A percentile compares a stretch with the other conserved stretches of the same genome.
Evolutionary conservation across 2,888 invertebrate genomes (phyloP).

Genomic region (Eueremaeus valkanovi): DNA sequence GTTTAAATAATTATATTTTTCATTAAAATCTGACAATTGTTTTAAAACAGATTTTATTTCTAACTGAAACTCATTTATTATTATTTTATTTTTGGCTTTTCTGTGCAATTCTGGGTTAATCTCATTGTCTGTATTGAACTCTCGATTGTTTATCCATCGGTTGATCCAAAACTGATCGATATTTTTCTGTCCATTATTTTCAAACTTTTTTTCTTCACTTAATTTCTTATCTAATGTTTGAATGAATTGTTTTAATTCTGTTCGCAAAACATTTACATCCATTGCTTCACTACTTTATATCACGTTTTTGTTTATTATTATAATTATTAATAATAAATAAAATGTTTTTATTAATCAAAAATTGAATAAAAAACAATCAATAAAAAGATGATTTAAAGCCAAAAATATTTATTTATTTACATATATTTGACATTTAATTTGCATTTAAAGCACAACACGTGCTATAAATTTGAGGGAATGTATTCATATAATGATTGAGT

Average conservation of each 20-base stretch:
- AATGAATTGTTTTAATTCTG: slow-evolving; percentile 9
- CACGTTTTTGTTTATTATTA: too few relatives aligned
- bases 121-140: background rate
- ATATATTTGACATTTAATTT: background rate
- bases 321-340: too few relatives aligned
- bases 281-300: too few relatives aligned
- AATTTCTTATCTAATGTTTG: background rate
- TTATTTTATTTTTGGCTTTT: background rate
- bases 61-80: background rate
- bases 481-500: background rate
- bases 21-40: background rate
- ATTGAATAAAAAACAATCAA: background rate
- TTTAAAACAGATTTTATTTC: slow-evolving; percentile 8
- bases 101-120: background rate
- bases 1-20: background rate
- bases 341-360: too few relatives aligned
- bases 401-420: background rate
- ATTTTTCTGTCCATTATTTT: slow-evolving; percentile 6
- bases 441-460: background rate
- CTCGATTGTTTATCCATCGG: background rate
- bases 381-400: background rate
- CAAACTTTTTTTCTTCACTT: background rate
- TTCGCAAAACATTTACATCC: background rate
- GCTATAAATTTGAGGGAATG: background rate
- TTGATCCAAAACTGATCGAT: slow-evolving; percentile 2